Conservation (phyloP, 2,888 invertebrate species). For the Troides helena region DNA sequence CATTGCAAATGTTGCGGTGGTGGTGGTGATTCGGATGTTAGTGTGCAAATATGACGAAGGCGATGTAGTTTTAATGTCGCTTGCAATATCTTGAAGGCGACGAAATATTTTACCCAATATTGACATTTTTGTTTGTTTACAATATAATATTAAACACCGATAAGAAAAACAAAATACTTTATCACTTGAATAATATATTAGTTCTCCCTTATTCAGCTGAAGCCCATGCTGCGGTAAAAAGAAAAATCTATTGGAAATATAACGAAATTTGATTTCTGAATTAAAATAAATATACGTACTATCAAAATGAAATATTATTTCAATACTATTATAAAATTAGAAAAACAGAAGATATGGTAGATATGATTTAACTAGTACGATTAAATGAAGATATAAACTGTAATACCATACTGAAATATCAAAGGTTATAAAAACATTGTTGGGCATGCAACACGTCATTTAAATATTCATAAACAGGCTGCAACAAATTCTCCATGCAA, state of each 20-base stretch:
- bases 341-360: no score
- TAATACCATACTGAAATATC: no score
- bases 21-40: slow-evolving; percentile 34
- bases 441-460: no score
- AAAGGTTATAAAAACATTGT: no score
- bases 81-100: slow-evolving; percentile 7
- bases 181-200: slow-evolving; percentile 22
- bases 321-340: no score
- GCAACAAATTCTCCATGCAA: no score
- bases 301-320: no score
- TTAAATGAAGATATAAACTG: no score
- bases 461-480: no score
- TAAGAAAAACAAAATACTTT: not conserved
- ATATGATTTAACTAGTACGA: no score
- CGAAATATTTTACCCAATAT: not conserved
- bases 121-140: not conserved
- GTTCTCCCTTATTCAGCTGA: slow-evolving; percentile 37
- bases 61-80: slow-evolving; percentile 8
- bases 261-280: no score
- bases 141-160: not conserved
- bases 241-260: not conserved
- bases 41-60: slow-evolving; percentile 43
- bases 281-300: no score
- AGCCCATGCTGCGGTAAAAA: slow-evolving; percentile 60
- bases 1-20: not conserved